A percentile compares a stretch with the other conserved stretches of the same genome.
phyloP scores from a whole-genome alignment of 2,888 invertebrate species.

The Pherbina coryleti region DNA sequence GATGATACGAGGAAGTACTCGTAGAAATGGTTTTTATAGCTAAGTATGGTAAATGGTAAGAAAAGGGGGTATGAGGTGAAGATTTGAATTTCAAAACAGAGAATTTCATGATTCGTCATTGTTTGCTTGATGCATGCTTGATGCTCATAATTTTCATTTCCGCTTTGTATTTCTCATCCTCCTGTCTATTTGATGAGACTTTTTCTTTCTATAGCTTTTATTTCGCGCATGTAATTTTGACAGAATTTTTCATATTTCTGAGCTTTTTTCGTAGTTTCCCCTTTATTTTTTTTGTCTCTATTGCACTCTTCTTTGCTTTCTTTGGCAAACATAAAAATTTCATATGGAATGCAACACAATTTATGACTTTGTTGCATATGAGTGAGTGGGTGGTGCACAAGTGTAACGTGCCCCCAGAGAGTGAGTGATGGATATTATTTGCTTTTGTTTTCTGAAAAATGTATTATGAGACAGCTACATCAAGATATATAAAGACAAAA shows the following conservation, averaged over 20 bases:
- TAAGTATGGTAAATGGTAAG: no score
- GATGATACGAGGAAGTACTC: no score
- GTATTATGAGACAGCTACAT: conserved; percentile 9
- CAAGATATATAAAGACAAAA: neutral
- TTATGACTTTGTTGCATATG: conserved; percentile 58
- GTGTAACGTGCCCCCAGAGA: neutral
- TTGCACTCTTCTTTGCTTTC: neutral
- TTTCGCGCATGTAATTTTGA: conserved; percentile 27
- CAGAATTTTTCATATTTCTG: conserved; percentile 2
- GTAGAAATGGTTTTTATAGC: no score
- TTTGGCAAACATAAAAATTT: conserved; percentile 60
- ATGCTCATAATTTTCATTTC: conserved; percentile 28
- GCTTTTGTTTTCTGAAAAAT: conserved; percentile 34
- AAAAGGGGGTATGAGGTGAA: no score
- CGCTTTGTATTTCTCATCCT: neutral
- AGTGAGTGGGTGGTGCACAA: conserved; percentile 35
- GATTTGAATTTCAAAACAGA: no score
- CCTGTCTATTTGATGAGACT: neutral
- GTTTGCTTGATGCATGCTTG: conserved; percentile 30
- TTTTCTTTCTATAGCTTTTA: neutral
- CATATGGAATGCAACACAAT: conserved; percentile 62
- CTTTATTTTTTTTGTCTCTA: neutral
- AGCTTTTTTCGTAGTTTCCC: conserved; percentile 10
- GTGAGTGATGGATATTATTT: conserved; percentile 56
- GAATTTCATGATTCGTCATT: neutral